Evolutionary conservation across 2,113 vertebrate species (phyloP).

Genomic region (Cryptotis parvus): DNA sequence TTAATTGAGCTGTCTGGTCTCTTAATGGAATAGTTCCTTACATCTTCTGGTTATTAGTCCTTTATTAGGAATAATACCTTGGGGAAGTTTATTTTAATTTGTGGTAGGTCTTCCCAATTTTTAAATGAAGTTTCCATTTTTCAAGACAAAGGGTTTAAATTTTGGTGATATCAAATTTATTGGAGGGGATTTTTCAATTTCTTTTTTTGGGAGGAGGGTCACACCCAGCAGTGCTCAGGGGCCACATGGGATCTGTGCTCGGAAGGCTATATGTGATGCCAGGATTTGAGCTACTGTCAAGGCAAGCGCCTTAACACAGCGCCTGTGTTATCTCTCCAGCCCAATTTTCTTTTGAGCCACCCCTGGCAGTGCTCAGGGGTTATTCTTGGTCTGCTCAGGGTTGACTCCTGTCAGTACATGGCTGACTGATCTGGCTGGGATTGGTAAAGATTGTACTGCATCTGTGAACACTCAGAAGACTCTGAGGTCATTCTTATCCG

Average conservation of each 20-base stretch:
- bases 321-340: no score
- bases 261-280: no score
- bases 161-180: not conserved
- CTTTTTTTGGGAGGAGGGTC: no score
- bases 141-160: slow-evolving; percentile 24
- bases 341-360: no score
- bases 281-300: no score
- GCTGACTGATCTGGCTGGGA: not conserved
- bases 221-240: no score
- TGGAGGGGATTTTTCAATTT: no score
- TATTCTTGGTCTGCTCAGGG: no score
- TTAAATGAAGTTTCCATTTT: not conserved
- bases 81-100: not conserved
- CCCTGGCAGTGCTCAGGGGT: no score
- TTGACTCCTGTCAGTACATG: no score
- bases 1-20: not conserved
- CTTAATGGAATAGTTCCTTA: not conserved
- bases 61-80: not conserved
- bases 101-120: not conserved
- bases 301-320: no score
- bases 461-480: not conserved
- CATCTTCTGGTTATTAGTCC: slow-evolving; percentile 7
- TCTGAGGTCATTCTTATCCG: not conserved
- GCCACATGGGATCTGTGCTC: no score
- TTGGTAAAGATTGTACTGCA: not conserved